These are phyloP conservation scores for Hirundo rustica DNA, from an alignment of 2,797 vertebrate species.

Conservation along the genomic window DNA sequence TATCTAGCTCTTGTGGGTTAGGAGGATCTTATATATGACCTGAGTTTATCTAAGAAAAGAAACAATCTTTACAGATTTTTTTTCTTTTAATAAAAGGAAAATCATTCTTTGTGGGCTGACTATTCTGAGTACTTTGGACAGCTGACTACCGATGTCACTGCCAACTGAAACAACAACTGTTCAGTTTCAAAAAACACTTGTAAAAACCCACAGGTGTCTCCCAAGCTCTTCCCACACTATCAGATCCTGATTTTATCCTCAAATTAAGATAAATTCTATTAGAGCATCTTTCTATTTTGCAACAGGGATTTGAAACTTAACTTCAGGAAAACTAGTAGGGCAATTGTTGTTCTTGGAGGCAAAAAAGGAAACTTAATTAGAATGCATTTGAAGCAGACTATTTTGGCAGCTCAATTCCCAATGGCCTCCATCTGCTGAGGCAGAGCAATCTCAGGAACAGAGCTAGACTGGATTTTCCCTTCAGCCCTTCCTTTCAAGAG, in stretches of 20 bases:
- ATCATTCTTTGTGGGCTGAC: neutral
- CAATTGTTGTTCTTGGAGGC: neutral
- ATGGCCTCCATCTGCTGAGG: neutral
- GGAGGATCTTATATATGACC: neutral
- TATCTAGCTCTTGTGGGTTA: slow-evolving; percentile 27
- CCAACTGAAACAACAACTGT: slow-evolving; percentile 49
- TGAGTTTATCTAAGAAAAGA: slow-evolving; percentile 29
- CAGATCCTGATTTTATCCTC: slow-evolving; percentile 13
- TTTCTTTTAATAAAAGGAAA: neutral
- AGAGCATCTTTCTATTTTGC: neutral
- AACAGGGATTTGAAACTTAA: neutral
- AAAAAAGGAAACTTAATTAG: neutral
- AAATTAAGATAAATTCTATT: slow-evolving; percentile 8
- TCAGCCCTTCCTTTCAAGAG: neutral
- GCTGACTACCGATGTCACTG: slow-evolving; percentile 7
- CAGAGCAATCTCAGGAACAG: neutral
- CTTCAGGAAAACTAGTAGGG: neutral
- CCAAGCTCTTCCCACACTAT: neutral
- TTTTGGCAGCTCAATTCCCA: neutral
- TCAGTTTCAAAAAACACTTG: slow-evolving; percentile 14
- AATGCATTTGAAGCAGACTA: neutral
- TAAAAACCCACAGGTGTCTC: neutral
- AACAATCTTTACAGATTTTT: neutral
- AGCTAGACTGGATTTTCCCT: neutral
- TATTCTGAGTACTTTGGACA: neutral